These are phyloP conservation scores for Danio choprae DNA, from an alignment of 2,797 vertebrate species.

Conservation along the genomic window DNA sequence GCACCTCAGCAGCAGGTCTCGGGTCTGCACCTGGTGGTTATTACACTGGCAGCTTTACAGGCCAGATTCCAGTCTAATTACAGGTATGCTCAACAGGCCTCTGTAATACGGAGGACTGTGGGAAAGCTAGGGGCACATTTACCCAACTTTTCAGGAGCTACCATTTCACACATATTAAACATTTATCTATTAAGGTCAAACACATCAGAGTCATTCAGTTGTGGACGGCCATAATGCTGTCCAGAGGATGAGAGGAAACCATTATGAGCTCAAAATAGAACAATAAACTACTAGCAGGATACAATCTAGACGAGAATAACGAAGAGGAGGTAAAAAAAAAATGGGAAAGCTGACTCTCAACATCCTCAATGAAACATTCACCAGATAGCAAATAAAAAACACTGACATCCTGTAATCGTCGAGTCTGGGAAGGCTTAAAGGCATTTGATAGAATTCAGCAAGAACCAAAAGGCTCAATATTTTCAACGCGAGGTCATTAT, in stretches of 20 bases:
- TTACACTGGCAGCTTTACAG: slow-evolving; percentile 74
- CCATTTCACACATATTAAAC: slow-evolving; percentile 27
- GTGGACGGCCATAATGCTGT: not conserved
- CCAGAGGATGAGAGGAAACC: slow-evolving; percentile 15
- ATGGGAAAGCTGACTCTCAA: slow-evolving; percentile 55
- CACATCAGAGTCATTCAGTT: slow-evolving; percentile 16
- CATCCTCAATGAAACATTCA: slow-evolving; percentile 61
- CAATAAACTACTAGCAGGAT: slow-evolving; percentile 45
- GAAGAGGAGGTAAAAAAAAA: slow-evolving; percentile 30
- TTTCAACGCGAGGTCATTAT: not conserved
- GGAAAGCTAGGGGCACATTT: slow-evolving; percentile 43
- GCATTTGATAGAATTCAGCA: slow-evolving; percentile 28
- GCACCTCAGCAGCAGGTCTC: slow-evolving; percentile 52
- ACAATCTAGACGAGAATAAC: slow-evolving; percentile 50
- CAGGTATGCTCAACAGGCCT: slow-evolving; percentile 64
- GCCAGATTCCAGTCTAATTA: slow-evolving; percentile 79
- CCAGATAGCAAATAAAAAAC: slow-evolving; percentile 58
- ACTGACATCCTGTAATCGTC: slow-evolving; percentile 64
- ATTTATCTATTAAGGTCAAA: slow-evolving; percentile 32
- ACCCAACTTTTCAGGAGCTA: slow-evolving; percentile 32
- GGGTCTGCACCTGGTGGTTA: slow-evolving; percentile 74
- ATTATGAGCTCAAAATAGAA: slow-evolving; percentile 3
- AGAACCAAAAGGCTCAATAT: slow-evolving; percentile 12
- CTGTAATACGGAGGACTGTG: slow-evolving; percentile 47
- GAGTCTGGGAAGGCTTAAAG: slow-evolving; percentile 46